Evolutionary conservation across 2,113 vertebrate genomes (phyloP).

Genomic region (Pteronura brasiliensis): DNA sequence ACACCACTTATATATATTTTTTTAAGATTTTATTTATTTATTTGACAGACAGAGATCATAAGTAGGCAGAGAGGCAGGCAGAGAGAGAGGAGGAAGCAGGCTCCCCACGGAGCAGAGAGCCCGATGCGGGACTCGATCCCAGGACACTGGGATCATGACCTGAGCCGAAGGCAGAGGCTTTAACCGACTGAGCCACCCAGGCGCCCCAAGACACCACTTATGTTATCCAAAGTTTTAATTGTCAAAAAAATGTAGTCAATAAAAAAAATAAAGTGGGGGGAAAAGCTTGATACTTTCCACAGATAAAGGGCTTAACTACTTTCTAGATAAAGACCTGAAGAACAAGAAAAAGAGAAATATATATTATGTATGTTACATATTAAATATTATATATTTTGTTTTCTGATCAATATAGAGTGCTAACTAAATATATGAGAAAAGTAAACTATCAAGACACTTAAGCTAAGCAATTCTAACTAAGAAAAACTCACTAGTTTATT

Average conservation of each 20-base stretch:
- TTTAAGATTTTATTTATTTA: no score
- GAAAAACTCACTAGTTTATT: neutral
- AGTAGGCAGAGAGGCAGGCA: no score
- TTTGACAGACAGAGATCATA: no score
- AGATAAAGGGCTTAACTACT: neutral
- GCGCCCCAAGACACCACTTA: no score
- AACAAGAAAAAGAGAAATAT: neutral
- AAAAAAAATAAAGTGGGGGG: neutral
- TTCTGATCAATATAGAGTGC: neutral
- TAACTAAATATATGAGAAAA: neutral
- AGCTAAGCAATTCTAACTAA: neutral
- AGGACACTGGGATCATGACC: no score
- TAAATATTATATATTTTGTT: neutral
- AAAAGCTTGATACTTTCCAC: neutral
- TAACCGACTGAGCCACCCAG: no score
- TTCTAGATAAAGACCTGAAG: neutral
- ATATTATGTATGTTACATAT: neutral
- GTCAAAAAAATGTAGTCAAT: neutral
- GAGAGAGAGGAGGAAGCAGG: no score
- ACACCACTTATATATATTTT: no score
- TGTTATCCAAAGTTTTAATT: neutral
- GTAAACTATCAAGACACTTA: neutral
- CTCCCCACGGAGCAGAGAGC: no score
- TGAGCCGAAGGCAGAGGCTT: no score
- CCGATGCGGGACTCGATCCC: no score